Evolutionary conservation across 35 echinoderm and acorn worm species (phyloP), one percentile per base, ranked within the genome.

Genomic region (Heliocidaris erythrogramma): DNA sequence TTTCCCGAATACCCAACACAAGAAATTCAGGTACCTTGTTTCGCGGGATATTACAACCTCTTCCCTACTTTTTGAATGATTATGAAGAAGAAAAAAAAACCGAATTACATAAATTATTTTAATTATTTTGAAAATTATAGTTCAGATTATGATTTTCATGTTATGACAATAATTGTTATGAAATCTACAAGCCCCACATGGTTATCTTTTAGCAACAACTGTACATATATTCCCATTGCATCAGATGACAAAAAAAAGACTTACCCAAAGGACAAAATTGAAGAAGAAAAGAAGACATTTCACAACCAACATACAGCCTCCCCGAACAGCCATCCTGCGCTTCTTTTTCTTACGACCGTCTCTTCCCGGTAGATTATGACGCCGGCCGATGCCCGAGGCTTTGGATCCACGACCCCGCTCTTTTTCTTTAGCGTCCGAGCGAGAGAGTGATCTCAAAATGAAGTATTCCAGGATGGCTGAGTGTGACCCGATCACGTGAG

Each of bases 251-350:
- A 78, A 78, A n/a, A 78, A n/a, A 78, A 18, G 65, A 96, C 96
- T 96, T 84, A 96, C 96, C 96, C 96, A 96, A 30, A 96, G 89
- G 56, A 96, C 94, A 84, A 96, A 96, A 61, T 96, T 96, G 94
- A 96, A 96, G 88, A 96, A 92, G 86, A 96, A 96, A 30, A 96
- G 96, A 5, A 96, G 88, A 48, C 94, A 92, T 95, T 96, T 96
- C 30, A 96, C 96, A n/a, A 96, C 17, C 16, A 96, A 87, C 69
- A 96, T 95, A 48, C 96, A 96, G 24, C 96, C 96, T 60, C 96
- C 96, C 30, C 78, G 59, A 53, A 96, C 94, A 18, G 96, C 96
- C 96, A 96, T 96, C 91, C 92, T 96, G 32, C 96, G 61, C 5
- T 95, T 95, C 86, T 95, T 86, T 87, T 92, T 91, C 49, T 92